Evolutionary conservation across 2,888 invertebrate genomes (phyloP), one percentile per base, ranked within the genome.

Genomic region (Drosophila sordidapex): DNA sequence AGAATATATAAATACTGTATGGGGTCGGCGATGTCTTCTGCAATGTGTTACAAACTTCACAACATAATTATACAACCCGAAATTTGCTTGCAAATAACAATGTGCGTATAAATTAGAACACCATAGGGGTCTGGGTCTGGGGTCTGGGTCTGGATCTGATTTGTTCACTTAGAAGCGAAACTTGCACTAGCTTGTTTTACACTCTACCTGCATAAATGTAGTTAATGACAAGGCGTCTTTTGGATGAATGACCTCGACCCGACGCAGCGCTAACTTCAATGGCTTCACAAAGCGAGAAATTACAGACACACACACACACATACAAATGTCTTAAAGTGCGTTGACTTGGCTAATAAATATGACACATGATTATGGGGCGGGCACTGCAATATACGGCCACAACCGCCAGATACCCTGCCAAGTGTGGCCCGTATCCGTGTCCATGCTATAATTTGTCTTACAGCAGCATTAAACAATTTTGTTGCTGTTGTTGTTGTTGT

Each of bases 221-320:
- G 27, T 27, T 49, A n/a, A n/a, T 18, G 59, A 13, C 4, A 4
- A n/a, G 38, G 31, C 21, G 49, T 2, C 70, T 33, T 31, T 59
- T 70, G 70, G 80, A 76, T 76, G 76, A 76, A 76, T 66, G 80
- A 77, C 80, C 80, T 80, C 80, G 77, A 79, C 76, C 76, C 62
- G 65, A 13, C 51, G 21, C 48, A 43, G 36, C 48, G 59, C 48
- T 52, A 31, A 70, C 76, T 80, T 80, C 38, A 76, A 81, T 36
- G 81, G 66, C 67, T 81, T 76, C 70, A n/a, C 35, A 53, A 21
- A 18, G 15, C 56, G n/a, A 25, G 40, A 46, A 43, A 54, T 48
- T 35, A 58, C 60, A 48, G 38, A 8, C 49, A 49, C 13, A 36
- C 27, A 33, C 48, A 48, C n/a, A 31, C n/a, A 48, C 18, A 58